Base-by-base conservation (phyloP, 2,113 vertebrate species). In the Psilopsiagon aymara region DNA sequence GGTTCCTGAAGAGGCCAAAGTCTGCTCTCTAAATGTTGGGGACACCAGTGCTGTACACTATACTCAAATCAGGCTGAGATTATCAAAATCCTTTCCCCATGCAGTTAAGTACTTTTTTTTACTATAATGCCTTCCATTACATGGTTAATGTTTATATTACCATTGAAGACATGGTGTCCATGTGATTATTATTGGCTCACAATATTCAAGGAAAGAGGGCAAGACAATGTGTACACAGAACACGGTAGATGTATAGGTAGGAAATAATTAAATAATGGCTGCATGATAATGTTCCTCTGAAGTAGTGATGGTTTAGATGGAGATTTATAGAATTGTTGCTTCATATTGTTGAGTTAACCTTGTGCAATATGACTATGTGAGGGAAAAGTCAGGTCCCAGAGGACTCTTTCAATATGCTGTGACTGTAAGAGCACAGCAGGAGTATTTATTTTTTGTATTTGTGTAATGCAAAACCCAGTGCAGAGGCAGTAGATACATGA, bases 321-420 rank as follows among this genome's bases (percentile, higher is more conserved):
- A 77, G 71, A 81, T 82, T 83, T 91, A 82, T 37, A 55, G 53
- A 79, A 29, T 17, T 74, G 55, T 88, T 93, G 57, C n/a, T 93
- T 91, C 71, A 13, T 64, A 57, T 91, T 90, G 75, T 60, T 88
- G 81, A 93, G 94, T 88, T 96, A 84, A 86, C 94, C 74, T 95
- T 88, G 76, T 82, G 74, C 71, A 92, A 35, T 75, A 73, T 60
- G 69, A 94, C 86, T 91, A 46, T 84, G 75, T 82, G 69, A 37
- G 3, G 60, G 76, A 92, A 92, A 96, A 96, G 91, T 94, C 90
- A 87, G 43, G 37, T 92, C 92, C 66, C 92, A 49, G 77, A 82
- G 83, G 92, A 73, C 66, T 68, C 47, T 78, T 88, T 84, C 86
- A 93, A 62, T 91, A 93, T 88, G 64, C 90, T 71, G 47, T 94